Percentiles rank a stretch among this genome's conserved stretches.
phyloP scores from a whole-genome alignment of 2,888 invertebrate genomes.

The Platycnemis pennipes region DNA sequence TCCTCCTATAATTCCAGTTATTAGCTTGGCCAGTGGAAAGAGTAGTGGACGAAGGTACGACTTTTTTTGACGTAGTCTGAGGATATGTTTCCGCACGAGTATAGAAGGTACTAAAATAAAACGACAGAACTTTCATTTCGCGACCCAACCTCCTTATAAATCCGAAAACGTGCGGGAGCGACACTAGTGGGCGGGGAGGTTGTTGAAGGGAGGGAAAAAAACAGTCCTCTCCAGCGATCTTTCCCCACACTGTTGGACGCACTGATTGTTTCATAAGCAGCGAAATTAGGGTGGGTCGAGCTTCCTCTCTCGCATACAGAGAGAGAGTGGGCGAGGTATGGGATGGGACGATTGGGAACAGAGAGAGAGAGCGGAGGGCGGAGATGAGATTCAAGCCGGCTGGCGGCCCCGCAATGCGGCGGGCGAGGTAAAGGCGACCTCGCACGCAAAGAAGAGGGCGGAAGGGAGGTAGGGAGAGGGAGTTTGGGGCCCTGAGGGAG shows the following conservation, averaged over 20 bases:
- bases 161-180: no score
- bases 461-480: neutral
- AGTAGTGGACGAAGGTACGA: no score
- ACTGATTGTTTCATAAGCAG: constrained; percentile 4
- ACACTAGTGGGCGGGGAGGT: no score
- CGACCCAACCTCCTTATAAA: no score
- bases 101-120: no score
- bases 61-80: no score
- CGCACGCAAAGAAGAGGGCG: constrained; percentile 27
- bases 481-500: neutral
- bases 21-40: no score
- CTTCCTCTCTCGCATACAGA: neutral
- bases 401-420: constrained; percentile 53
- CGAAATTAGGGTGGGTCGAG: neutral
- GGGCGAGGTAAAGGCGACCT: neutral
- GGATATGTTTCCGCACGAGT: no score
- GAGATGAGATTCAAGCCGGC: neutral
- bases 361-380: neutral
- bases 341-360: neutral
- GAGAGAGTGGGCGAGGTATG: neutral
- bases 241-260: neutral
- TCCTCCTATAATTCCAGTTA: no score
- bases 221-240: neutral
- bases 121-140: no score
- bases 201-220: no score